Base-by-base conservation (phyloP, 2,797 vertebrate species). In the Rhadinocentrus ornatus region DNA sequence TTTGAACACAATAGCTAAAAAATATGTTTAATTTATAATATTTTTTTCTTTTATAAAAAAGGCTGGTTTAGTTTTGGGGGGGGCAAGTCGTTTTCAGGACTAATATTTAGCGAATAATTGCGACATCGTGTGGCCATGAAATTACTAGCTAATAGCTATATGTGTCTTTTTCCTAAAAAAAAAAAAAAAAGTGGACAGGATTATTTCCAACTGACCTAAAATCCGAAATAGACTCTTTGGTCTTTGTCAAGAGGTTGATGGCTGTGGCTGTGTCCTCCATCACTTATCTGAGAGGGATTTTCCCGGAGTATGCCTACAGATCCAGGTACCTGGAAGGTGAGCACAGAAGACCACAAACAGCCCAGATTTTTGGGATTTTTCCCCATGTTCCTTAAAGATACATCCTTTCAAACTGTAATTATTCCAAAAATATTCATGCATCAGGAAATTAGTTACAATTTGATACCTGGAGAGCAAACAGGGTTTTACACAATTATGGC, bases 241-340 rank as follows among this genome's bases (percentile, higher is more conserved):
- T 93, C 54, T 95, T 94, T 59, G 90, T 94, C 15, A 93, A 93
- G 78, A 89, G 94, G 81, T 92, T 94, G 91, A 87, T 91, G 88
- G 92, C 93, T 1, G 79, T 94, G 62, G 90, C 91, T 0, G 88
- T 94, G 7, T 94, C 89, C 1, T 88, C 87, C 75, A 92, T 93
- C 88, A 95, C 92, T 1, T 93, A 93, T 68, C 93, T 96, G 62
- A 88, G 91, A 66, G 94, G 91, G 1, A 93, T 95, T 81, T 96
- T 94, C 34, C 93, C 94, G 4, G 94, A 95, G 75, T 84, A 88
- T 10, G 91, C 91, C 24, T 94, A 94, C 88, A 92, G 87, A 59
- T 93, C 93, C 50, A 91, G 90, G 81, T 95, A 92, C 46, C 82
- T 93, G 70, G 92, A 95, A 92, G 94, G 94, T 94, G 67, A 80